These are phyloP conservation scores for Apomyelois bistriatella DNA, from an alignment of 2,888 invertebrate genomes.

Conservation along the genomic window DNA sequence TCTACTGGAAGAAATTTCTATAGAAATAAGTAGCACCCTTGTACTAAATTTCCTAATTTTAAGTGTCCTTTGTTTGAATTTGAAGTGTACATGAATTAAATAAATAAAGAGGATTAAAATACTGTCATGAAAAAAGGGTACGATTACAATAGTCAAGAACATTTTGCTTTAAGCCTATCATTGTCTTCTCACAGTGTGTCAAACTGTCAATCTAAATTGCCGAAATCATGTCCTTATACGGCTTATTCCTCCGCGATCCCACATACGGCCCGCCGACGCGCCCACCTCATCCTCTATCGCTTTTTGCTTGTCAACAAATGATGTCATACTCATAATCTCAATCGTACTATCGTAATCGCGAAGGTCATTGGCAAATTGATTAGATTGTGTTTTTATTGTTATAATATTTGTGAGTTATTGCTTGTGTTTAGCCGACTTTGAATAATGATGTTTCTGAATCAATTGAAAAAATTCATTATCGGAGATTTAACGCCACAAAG, in stretches of 20 bases:
- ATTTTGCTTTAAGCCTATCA: too few species aligned
- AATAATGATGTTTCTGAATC: neutral
- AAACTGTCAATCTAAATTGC: neutral
- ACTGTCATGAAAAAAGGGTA: too few species aligned
- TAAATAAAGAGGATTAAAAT: too few species aligned
- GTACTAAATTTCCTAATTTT: too few species aligned
- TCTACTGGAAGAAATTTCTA: too few species aligned
- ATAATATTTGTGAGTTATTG: neutral
- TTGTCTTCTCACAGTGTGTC: neutral
- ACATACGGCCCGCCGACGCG: neutral
- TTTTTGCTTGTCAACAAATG: conserved; percentile 5
- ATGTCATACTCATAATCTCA: conserved; percentile 5
- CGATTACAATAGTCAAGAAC: too few species aligned
- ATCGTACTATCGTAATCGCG: conserved; percentile 1
- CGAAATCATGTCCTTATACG: neutral
- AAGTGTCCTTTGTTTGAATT: too few species aligned
- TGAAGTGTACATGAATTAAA: too few species aligned
- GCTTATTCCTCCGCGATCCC: neutral
- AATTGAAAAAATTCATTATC: neutral
- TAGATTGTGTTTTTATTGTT: neutral
- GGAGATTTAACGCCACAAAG: neutral
- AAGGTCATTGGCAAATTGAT: conserved; percentile 5
- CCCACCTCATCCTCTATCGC: conserved; percentile 1
- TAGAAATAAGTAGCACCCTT: too few species aligned
- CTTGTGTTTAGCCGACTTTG: neutral